These are phyloP conservation scores for Microchrysa polita DNA, from an alignment of 2,888 invertebrate genomes.

Conservation along the genomic window DNA sequence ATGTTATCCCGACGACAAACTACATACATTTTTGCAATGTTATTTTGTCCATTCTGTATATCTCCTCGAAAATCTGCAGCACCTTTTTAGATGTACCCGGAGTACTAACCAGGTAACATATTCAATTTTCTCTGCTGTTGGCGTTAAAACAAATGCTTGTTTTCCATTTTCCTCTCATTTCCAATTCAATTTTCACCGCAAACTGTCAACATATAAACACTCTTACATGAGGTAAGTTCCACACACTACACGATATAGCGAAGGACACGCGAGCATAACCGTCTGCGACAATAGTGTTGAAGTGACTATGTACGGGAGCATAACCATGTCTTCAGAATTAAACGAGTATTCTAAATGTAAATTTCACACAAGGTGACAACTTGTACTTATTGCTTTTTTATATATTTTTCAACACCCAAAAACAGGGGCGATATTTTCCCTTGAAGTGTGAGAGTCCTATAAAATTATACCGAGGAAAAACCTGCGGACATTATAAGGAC, in stretches of 20 bases:
- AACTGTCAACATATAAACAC: slow-evolving; percentile 5
- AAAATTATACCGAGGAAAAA: too few relatives aligned
- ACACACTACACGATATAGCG: background rate
- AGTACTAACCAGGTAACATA: background rate
- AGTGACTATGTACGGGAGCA: slow-evolving; percentile 15
- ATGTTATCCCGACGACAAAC: background rate
- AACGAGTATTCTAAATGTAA: slow-evolving; percentile 40
- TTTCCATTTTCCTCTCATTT: slow-evolving; percentile 11
- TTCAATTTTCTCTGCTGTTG: too few relatives aligned
- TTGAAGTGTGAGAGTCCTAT: too few relatives aligned
- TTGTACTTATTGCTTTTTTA: slow-evolving; percentile 35
- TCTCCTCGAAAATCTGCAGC: background rate
- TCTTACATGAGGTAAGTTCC: background rate
- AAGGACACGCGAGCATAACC: background rate
- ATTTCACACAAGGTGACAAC: slow-evolving; percentile 39
- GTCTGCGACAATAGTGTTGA: slow-evolving; percentile 16
- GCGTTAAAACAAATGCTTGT: background rate
- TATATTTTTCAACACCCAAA: slow-evolving; percentile 7
- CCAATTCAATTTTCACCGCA: slow-evolving; percentile 2
- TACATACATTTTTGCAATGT: background rate
- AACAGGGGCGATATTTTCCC: too few relatives aligned
- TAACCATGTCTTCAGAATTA: slow-evolving; percentile 40
- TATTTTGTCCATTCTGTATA: background rate
- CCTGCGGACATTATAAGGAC: too few relatives aligned
- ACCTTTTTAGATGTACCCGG: background rate